Conservation (phyloP, 2,888 invertebrate genomes). For the Megamerina dolium region DNA sequence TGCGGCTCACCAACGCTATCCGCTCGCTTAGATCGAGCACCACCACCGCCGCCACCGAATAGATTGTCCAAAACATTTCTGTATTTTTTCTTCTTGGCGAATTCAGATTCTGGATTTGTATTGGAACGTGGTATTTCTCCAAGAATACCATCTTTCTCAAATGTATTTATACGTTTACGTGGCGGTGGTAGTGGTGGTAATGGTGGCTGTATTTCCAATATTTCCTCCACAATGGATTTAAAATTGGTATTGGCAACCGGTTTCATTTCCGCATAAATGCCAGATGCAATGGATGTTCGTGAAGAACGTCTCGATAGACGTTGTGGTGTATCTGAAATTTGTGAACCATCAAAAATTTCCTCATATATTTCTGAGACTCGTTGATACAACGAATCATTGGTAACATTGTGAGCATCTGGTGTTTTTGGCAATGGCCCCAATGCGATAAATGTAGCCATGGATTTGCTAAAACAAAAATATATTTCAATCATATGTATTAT, state of each 20-base stretch:
- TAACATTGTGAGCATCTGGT: constrained; percentile 34
- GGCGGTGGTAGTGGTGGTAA: constrained; percentile 42
- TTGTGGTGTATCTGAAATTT: constrained; percentile 12
- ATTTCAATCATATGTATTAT: no score
- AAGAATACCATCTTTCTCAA: constrained; percentile 28
- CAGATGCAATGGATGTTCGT: constrained; percentile 44
- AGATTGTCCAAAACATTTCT: constrained; percentile 40
- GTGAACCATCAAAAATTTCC: constrained; percentile 36
- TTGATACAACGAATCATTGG: constrained; percentile 31
- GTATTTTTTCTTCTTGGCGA: constrained; percentile 45
- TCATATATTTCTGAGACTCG: constrained; percentile 47
- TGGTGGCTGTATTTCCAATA: constrained; percentile 27
- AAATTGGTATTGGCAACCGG: constrained; percentile 24
- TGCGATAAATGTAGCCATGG: no score
- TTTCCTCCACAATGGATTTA: constrained; percentile 29
- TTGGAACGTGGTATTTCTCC: constrained; percentile 42
- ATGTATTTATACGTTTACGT: constrained; percentile 46
- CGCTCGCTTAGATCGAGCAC: constrained; percentile 33
- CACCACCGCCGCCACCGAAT: constrained; percentile 35
- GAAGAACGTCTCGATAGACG: constrained; percentile 32
- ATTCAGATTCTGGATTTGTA: constrained; percentile 47
- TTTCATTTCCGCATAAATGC: constrained; percentile 50
- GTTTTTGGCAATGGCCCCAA: constrained; percentile 46
- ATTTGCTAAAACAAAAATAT: no score
- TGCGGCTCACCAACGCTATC: constrained; percentile 36